phyloP scores from a whole-genome alignment of 2,888 invertebrate species.

The Chouioia cunea region DNA sequence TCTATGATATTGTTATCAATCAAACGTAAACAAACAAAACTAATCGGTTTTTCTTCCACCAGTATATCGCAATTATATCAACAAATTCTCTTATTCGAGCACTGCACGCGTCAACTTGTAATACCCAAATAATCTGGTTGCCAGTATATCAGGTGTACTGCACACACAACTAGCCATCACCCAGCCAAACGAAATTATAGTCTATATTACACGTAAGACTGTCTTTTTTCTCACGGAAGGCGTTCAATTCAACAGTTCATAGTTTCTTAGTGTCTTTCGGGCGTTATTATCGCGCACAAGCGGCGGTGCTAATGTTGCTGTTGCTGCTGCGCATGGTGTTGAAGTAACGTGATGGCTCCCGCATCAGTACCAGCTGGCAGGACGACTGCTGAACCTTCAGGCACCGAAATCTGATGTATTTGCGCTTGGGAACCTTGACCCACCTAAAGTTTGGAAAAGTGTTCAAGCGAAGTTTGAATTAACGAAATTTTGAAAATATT shows the following conservation, averaged over 20 bases:
- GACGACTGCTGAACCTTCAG: slow-evolving; percentile 70
- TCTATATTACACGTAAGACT: slow-evolving; percentile 39
- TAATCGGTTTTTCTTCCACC: too few species aligned
- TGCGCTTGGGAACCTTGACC: slow-evolving; percentile 66
- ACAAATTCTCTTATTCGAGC: too few species aligned
- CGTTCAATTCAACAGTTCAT: background rate
- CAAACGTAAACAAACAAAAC: too few species aligned
- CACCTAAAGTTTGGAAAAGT: slow-evolving; percentile 56
- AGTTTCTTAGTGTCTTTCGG: too few species aligned
- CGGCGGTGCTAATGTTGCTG: slow-evolving; percentile 49
- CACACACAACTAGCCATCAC: slow-evolving; percentile 21
- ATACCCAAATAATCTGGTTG: background rate
- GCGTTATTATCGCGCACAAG: background rate
- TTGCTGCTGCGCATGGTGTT: slow-evolving; percentile 63
- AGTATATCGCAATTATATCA: too few species aligned
- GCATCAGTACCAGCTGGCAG: slow-evolving; percentile 71
- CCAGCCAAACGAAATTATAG: slow-evolving; percentile 27
- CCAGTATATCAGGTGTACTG: background rate
- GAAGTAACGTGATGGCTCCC: slow-evolving; percentile 67
- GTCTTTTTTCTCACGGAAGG: background rate
- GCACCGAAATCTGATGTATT: slow-evolving; percentile 65
- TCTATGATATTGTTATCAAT: too few species aligned
- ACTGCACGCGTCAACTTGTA: too few species aligned
- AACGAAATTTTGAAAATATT: too few species aligned
- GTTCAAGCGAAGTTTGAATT: background rate